Percentiles rank a stretch among this genome's conserved stretches.
These are phyloP conservation scores for Ctenopoma kingsleyae DNA, from an alignment of 2,797 vertebrate genomes.

Conservation along the genomic window DNA sequence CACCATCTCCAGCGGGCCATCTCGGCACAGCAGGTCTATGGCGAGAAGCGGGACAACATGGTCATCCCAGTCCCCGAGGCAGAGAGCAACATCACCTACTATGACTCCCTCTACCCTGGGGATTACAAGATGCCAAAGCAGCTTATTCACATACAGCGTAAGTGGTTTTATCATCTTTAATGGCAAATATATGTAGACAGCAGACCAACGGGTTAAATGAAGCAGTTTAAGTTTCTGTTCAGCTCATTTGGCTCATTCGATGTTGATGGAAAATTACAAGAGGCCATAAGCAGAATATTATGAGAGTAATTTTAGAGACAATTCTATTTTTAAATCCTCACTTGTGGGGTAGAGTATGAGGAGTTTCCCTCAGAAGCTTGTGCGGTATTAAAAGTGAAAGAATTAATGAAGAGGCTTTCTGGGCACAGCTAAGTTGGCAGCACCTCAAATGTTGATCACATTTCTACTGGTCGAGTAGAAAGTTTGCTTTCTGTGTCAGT, in stretches of 20 bases:
- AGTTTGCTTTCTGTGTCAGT: background rate
- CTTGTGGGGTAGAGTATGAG: background rate
- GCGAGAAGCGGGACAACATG: slow-evolving; percentile 98
- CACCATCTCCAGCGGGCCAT: slow-evolving; percentile 99
- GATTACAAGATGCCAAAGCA: slow-evolving; percentile 99
- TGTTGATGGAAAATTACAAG: slow-evolving; percentile 18
- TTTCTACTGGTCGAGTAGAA: background rate
- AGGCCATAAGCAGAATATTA: slow-evolving; percentile 15
- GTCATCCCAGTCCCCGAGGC: slow-evolving; percentile 92
- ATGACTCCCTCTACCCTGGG: slow-evolving; percentile 97
- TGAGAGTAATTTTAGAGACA: background rate
- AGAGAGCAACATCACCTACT: slow-evolving; percentile 98
- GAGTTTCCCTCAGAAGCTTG: background rate
- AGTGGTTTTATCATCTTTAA: slow-evolving; percentile 74
- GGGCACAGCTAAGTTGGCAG: background rate
- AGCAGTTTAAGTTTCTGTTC: slow-evolving; percentile 1
- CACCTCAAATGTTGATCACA: background rate
- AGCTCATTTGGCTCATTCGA: background rate
- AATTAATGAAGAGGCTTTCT: background rate
- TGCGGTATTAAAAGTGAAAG: background rate
- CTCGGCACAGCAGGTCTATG: slow-evolving; percentile 98
- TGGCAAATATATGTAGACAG: slow-evolving; percentile 11
- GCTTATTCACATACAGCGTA: slow-evolving; percentile 99
- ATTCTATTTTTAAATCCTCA: slow-evolving; percentile 12
- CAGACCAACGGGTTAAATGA: slow-evolving; percentile 6